phyloP scores from a whole-genome alignment of 64 coral and sea anemone species.

The Pachyseris speciosa region DNA sequence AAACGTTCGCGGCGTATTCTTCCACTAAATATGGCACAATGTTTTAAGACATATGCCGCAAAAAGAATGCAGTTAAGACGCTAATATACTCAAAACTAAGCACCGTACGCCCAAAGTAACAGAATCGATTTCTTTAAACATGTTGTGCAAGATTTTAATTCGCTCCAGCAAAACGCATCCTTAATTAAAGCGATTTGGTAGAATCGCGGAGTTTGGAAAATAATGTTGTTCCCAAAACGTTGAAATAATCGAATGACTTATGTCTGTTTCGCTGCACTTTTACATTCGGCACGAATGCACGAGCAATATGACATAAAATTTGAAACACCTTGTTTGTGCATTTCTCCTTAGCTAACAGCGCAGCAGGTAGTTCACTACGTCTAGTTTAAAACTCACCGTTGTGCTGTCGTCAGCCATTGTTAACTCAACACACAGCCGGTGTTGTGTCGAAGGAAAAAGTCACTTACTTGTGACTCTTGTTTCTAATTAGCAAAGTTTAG shows the following conservation, averaged over 20 bases:
- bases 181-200: too few species aligned
- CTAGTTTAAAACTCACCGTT: conserved; percentile 10
- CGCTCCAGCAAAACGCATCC: too few species aligned
- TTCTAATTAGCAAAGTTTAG: not conserved
- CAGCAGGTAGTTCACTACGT: not conserved
- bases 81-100: too few species aligned
- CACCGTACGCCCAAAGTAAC: not conserved
- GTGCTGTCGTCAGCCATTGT: conserved; percentile 2
- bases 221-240: not conserved
- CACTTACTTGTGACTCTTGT: not conserved
- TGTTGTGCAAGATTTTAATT: too few species aligned
- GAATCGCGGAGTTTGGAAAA: too few species aligned
- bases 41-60: too few species aligned
- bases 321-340: not conserved
- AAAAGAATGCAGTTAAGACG: too few species aligned
- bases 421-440: not conserved
- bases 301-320: not conserved
- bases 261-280: not conserved
- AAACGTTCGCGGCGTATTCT: too few species aligned
- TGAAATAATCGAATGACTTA: not conserved
- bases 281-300: too few species aligned
- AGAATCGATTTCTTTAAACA: not conserved
- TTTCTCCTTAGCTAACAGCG: not conserved
- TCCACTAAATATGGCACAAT: too few species aligned
- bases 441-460: not conserved